phyloP scores from a whole-genome alignment of 2,888 invertebrate genomes.

The Leucozona laternaria region DNA sequence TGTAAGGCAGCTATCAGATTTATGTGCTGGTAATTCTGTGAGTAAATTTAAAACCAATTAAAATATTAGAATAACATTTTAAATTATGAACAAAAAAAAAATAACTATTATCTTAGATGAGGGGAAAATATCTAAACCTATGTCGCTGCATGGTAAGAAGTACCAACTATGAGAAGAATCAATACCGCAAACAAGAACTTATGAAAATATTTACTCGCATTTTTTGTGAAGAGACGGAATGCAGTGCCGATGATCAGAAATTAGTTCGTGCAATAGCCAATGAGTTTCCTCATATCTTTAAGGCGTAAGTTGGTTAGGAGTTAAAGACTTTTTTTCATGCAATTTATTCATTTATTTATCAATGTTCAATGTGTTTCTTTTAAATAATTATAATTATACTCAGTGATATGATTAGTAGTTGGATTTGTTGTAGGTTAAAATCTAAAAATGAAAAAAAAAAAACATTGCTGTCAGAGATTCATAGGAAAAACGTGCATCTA shows the following conservation, averaged over 20 bases:
- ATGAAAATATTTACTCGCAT: slow-evolving; percentile 94
- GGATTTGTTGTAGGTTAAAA: neutral
- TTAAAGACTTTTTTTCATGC: slow-evolving; percentile 6
- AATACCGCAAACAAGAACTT: slow-evolving; percentile 91
- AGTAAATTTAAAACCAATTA: slow-evolving; percentile 68
- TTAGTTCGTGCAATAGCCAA: slow-evolving; percentile 92
- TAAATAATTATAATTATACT: slow-evolving; percentile 22
- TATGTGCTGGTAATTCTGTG: slow-evolving; percentile 94
- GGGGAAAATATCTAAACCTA: slow-evolving; percentile 91
- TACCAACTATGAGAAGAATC: slow-evolving; percentile 91
- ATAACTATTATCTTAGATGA: slow-evolving; percentile 85
- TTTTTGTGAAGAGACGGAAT: slow-evolving; percentile 91
- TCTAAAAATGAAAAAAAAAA: neutral
- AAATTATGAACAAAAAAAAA: slow-evolving; percentile 23
- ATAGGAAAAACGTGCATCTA: neutral
- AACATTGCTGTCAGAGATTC: neutral
- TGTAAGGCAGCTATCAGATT: slow-evolving; percentile 94
- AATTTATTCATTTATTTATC: slow-evolving; percentile 30
- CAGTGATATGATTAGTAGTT: slow-evolving; percentile 7
- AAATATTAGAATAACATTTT: neutral
- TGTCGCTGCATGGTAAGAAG: slow-evolving; percentile 92
- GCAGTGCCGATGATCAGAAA: slow-evolving; percentile 90
- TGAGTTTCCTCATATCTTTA: slow-evolving; percentile 92
- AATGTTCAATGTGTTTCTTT: slow-evolving; percentile 56
- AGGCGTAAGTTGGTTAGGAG: slow-evolving; percentile 84